Percentiles rank a stretch among this genome's conserved stretches.
phyloP scores from a whole-genome alignment of 2,888 invertebrate genomes.

The Cantharis nigra region DNA sequence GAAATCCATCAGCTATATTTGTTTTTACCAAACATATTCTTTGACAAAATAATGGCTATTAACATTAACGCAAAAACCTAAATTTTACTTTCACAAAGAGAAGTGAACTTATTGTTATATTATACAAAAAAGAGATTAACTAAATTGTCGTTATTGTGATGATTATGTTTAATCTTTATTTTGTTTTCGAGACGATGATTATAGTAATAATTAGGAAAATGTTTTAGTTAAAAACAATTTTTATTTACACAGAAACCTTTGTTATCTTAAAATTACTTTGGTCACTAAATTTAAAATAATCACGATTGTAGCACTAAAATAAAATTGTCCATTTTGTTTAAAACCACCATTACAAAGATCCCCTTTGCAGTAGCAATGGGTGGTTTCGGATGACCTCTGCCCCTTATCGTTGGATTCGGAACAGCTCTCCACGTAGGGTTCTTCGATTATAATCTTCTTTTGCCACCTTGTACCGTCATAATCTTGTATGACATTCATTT shows the following conservation, averaged over 20 bases:
- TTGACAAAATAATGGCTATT: not conserved
- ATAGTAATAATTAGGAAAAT: not conserved
- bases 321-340: not conserved
- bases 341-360: conserved; percentile 71
- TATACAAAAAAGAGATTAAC: not conserved
- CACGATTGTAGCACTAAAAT: conserved; percentile 40
- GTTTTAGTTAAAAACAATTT: not conserved
- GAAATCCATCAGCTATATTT: not conserved
- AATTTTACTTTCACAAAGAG: not conserved
- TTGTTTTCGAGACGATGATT: not conserved
- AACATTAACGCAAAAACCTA: not conserved
- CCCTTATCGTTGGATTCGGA: conserved; percentile 66
- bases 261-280: conserved; percentile 3
- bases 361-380: conserved; percentile 77
- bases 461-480: conserved; percentile 69
- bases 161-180: not conserved
- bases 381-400: conserved; percentile 62
- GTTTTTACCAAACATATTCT: not conserved
- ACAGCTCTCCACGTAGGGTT: conserved; percentile 76
- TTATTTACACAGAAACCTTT: not conserved
- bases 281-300: conserved; percentile 20
- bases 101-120: not conserved
- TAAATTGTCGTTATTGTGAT: not conserved
- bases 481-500: conserved; percentile 68
- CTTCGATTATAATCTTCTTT: conserved; percentile 66